Evolutionary conservation across 1,140 invertebrate genomes (phyloP).

Genomic region (Ephestia elutella): DNA sequence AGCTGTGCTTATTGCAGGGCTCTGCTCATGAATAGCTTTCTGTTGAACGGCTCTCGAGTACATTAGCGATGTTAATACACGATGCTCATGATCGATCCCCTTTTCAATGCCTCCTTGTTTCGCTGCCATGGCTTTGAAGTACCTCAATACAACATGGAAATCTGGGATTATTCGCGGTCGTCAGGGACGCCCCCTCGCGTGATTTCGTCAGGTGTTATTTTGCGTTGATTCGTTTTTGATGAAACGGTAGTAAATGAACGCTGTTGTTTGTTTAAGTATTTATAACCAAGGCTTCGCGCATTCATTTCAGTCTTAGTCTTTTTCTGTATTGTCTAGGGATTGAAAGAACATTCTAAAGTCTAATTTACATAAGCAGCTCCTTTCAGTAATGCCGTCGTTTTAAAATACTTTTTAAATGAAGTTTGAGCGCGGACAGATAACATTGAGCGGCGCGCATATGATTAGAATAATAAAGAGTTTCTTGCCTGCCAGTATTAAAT

Average conservation of each 20-base stretch:
- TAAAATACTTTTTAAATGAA: background rate
- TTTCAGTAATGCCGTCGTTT: background rate
- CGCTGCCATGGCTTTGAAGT: slow-evolving; percentile 2
- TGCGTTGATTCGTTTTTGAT: background rate
- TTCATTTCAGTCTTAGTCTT: background rate
- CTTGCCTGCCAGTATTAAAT: slow-evolving; percentile 9
- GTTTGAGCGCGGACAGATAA: slow-evolving; percentile 1
- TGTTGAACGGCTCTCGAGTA: slow-evolving; percentile 31
- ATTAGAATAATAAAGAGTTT: slow-evolving; percentile 8
- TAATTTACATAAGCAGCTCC: slow-evolving; percentile 3
- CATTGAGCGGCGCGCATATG: background rate
- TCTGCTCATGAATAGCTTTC: slow-evolving; percentile 37
- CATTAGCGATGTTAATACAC: slow-evolving; percentile 54
- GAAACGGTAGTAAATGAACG: background rate
- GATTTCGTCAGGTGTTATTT: background rate
- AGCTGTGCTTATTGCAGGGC: slow-evolving; percentile 25
- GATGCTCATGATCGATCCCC: slow-evolving; percentile 41
- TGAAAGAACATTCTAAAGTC: background rate
- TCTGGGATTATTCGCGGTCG: background rate
- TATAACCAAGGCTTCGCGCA: background rate
- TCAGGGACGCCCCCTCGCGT: background rate
- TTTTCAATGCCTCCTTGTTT: slow-evolving; percentile 37
- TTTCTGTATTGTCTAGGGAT: background rate
- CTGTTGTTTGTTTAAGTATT: background rate
- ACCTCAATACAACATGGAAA: background rate